Percentiles rank a stretch among this genome's conserved stretches.
These are phyloP conservation scores for Leptinotarsa texana DNA, from an alignment of 1,140 invertebrate genomes.

Conservation along the genomic window DNA sequence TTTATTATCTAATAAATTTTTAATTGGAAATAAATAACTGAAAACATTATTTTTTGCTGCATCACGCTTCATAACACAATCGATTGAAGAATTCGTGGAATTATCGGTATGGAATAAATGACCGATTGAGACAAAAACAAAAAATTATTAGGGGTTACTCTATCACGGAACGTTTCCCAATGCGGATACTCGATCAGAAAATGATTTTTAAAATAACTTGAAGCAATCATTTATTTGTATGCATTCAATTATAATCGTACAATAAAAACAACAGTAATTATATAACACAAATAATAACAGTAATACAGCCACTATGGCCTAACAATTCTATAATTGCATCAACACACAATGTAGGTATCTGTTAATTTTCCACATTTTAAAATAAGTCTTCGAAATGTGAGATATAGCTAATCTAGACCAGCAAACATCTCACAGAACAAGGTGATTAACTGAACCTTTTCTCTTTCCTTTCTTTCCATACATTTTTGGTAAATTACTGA, in stretches of 20 bases:
- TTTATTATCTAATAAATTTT: no score
- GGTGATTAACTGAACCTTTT: neutral
- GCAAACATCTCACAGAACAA: conserved; percentile 1
- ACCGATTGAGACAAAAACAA: no score
- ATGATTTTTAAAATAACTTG: neutral
- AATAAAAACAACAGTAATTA: neutral
- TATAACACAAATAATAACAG: conserved; percentile 11
- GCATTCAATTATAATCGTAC: conserved; percentile 10
- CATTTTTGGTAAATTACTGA: no score
- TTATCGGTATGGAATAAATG: no score
- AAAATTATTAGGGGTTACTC: no score
- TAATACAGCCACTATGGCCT: conserved; percentile 11
- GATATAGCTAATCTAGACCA: conserved; percentile 12
- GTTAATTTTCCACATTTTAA: neutral
- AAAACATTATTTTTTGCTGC: no score
- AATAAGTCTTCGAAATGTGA: neutral
- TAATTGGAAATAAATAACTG: no score
- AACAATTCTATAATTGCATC: conserved; percentile 12
- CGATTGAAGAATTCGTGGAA: no score
- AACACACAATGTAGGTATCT: conserved; percentile 4
- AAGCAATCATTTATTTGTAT: conserved; percentile 21
- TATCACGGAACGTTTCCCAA: no score
- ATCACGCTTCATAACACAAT: no score
- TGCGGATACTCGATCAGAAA: no score
- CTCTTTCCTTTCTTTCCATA: no score